Conservation (phyloP, 2,888 invertebrate species). For the Euzophera pinguis region DNA sequence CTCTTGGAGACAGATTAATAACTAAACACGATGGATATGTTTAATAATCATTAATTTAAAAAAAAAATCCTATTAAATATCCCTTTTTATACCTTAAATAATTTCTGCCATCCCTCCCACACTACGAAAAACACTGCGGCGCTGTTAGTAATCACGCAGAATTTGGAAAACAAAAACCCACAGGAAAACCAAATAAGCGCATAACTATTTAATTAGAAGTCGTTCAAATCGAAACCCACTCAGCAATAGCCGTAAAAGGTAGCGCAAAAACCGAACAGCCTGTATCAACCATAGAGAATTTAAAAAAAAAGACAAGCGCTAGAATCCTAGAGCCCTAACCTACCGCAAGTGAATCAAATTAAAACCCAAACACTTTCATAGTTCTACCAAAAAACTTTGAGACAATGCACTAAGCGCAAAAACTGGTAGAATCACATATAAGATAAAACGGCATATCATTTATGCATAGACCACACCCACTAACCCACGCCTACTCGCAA, state of each 20-base stretch:
- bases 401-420: slow-evolving; percentile 70
- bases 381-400: slow-evolving; percentile 49
- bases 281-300: neutral
- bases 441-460: slow-evolving; percentile 53
- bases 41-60: too few relatives aligned
- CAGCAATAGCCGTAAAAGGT: neutral
- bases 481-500: slow-evolving; percentile 53
- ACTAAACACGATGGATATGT: too few relatives aligned
- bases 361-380: slow-evolving; percentile 52
- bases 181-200: too few relatives aligned
- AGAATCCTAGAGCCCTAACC: slow-evolving; percentile 42
- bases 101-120: too few relatives aligned
- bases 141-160: too few relatives aligned
- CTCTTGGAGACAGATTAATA: too few relatives aligned
- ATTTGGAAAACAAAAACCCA: too few relatives aligned
- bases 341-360: slow-evolving; percentile 50
- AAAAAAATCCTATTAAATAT: too few relatives aligned
- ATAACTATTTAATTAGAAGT: too few relatives aligned
- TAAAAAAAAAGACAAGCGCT: slow-evolving; percentile 12
- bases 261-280: neutral
- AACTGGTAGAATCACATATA: slow-evolving; percentile 45
- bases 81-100: too few relatives aligned
- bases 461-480: slow-evolving; percentile 64
- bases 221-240: too few relatives aligned
- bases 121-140: too few relatives aligned